These are phyloP conservation scores for Drosophila aldrichi DNA, from an alignment of 2,888 invertebrate genomes.

Conservation along the genomic window DNA sequence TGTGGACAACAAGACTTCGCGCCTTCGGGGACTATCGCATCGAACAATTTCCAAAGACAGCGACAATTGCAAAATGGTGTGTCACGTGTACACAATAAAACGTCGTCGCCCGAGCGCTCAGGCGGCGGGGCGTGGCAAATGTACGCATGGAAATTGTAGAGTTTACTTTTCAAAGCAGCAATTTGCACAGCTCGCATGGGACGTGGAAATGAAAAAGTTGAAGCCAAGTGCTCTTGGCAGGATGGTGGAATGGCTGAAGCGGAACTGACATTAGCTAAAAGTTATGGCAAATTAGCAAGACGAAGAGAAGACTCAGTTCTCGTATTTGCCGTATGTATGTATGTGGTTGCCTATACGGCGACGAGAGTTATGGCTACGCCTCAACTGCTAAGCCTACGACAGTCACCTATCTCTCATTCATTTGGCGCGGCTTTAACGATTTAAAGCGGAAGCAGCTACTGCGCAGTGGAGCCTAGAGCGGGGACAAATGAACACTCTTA, in stretches of 20 bases:
- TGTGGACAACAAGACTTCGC: slow-evolving; percentile 19
- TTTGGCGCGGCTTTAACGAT: slow-evolving; percentile 5
- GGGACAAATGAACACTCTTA: slow-evolving; percentile 11
- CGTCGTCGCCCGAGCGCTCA: background rate
- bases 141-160: slow-evolving; percentile 45
- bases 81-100: slow-evolving; percentile 62
- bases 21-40: slow-evolving; percentile 27
- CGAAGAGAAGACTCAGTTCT: slow-evolving; percentile 23
- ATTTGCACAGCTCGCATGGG: slow-evolving; percentile 48
- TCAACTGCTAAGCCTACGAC: slow-evolving; percentile 10
- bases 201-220: slow-evolving; percentile 57
- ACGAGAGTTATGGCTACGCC: slow-evolving; percentile 15
- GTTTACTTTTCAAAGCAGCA: slow-evolving; percentile 61
- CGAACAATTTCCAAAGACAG: slow-evolving; percentile 32
- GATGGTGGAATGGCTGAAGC: slow-evolving; percentile 6
- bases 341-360: slow-evolving; percentile 2
- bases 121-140: background rate
- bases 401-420: slow-evolving; percentile 20
- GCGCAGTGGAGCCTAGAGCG: background rate
- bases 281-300: slow-evolving; percentile 59
- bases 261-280: slow-evolving; percentile 48
- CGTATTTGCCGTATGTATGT: slow-evolving; percentile 8
- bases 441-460: background rate
- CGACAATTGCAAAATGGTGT: slow-evolving; percentile 51
- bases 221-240: background rate